Evolutionary conservation across 2,113 vertebrate species (phyloP).

Genomic region (Rhinolophus ferrumequinum): DNA sequence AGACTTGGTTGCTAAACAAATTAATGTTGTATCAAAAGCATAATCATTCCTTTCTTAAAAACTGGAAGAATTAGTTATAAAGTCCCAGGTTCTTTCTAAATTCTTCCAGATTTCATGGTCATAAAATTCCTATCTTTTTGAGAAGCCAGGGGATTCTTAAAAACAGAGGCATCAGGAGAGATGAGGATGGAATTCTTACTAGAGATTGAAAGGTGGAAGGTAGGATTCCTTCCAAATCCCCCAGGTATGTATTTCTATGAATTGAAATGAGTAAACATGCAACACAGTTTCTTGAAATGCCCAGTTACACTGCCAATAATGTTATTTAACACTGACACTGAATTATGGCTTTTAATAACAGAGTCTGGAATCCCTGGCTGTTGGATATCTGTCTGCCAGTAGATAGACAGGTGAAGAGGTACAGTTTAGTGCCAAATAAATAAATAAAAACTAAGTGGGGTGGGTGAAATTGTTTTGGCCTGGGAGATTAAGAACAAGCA

Average conservation of each 20-base stretch:
- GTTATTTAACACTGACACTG: constrained; percentile 32
- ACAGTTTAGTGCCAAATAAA: not conserved
- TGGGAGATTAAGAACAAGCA: not conserved
- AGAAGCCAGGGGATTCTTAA: constrained; percentile 33
- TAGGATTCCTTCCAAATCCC: not conserved
- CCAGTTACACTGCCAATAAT: not conserved
- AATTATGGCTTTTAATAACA: constrained; percentile 62
- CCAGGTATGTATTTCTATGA: not conserved
- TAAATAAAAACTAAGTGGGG: not conserved
- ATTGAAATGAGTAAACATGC: not conserved
- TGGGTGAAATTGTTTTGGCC: not conserved
- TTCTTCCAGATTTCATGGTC: not conserved
- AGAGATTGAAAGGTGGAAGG: not conserved
- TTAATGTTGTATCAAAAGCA: not conserved
- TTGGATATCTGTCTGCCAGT: not conserved
- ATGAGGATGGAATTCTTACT: not conserved
- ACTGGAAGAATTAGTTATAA: not conserved
- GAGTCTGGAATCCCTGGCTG: constrained; percentile 9
- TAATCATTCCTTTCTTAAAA: not conserved
- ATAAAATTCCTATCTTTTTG: constrained; percentile 1
- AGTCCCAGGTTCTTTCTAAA: not conserved
- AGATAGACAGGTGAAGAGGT: not conserved
- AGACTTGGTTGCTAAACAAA: not conserved
- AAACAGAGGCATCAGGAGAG: not conserved
- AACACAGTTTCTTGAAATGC: constrained; percentile 19